These are phyloP conservation scores for Strigops habroptila DNA, from an alignment of 2,113 vertebrate species.

Conservation along the genomic window DNA sequence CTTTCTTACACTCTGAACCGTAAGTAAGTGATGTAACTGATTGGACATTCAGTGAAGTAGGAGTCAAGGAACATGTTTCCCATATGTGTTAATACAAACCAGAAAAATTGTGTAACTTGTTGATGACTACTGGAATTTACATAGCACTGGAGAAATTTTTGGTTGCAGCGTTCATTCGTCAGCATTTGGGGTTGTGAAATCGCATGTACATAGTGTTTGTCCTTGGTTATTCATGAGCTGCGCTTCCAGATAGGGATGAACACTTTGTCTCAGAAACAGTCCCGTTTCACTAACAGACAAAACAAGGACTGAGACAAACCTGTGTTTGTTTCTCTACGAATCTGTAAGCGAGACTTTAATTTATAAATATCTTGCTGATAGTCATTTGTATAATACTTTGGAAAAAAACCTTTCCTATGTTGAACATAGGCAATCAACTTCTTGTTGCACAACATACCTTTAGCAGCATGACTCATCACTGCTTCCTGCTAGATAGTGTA, in stretches of 20 bases:
- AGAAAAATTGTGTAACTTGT: constrained; percentile 35
- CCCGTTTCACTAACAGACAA: not conserved
- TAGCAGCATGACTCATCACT: not conserved
- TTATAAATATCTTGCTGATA: not conserved
- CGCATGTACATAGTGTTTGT: not conserved
- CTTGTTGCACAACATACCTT: not conserved
- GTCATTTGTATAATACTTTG: not conserved
- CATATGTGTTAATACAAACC: constrained; percentile 39
- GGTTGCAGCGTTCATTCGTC: constrained; percentile 36
- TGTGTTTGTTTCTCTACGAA: not conserved
- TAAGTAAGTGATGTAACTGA: not conserved
- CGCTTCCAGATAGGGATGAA: not conserved
- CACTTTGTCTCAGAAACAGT: not conserved
- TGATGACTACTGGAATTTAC: constrained; percentile 20
- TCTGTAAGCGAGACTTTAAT: not conserved
- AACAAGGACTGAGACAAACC: not conserved
- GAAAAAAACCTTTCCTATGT: not conserved
- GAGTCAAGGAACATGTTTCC: constrained; percentile 20
- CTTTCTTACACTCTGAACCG: not conserved
- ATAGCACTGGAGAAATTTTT: constrained; percentile 23
- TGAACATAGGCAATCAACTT: not conserved
- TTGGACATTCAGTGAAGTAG: not conserved
- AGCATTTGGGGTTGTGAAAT: not conserved
- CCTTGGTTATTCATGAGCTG: not conserved
- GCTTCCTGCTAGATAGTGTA: not conserved